Evolutionary conservation across 2,797 vertebrate species (phyloP).

Genomic region (Hippoglossus hippoglossus): DNA sequence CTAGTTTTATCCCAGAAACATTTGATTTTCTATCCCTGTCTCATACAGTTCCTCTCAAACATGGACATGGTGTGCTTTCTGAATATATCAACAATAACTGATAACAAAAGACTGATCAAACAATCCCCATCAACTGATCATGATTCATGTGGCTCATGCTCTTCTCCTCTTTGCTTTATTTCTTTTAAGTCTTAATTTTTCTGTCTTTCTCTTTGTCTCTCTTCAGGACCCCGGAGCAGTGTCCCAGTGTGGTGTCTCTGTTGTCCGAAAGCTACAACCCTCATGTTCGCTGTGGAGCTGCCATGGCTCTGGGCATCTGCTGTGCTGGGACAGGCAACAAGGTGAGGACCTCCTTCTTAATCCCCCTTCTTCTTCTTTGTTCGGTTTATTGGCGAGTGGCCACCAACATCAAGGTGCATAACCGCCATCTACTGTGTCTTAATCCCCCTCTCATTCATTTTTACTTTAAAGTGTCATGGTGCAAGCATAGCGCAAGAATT

Average conservation of each 20-base stretch:
- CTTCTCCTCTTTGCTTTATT: neutral
- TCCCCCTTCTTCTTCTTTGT: neutral
- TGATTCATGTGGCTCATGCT: neutral
- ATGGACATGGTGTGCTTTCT: neutral
- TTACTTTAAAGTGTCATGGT: neutral
- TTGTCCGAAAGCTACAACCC: constrained; percentile 99
- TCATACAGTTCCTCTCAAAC: neutral
- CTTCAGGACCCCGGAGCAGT: constrained; percentile 97
- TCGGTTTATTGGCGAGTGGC: too few relatives aligned
- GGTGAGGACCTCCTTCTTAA: constrained; percentile 74
- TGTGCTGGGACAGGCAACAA: constrained; percentile 98
- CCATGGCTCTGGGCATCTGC: constrained; percentile 99
- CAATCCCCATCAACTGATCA: neutral
- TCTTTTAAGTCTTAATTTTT: neutral
- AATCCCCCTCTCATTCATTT: neutral
- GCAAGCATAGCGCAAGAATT: neutral
- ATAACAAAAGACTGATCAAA: neutral
- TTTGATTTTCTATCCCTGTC: too few relatives aligned
- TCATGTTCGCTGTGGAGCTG: constrained; percentile 97
- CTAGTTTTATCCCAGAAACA: neutral
- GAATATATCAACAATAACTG: neutral
- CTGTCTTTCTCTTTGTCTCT: constrained; percentile 12
- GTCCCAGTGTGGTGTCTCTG: constrained; percentile 97
- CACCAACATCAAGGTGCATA: too few relatives aligned
- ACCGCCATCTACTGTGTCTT: too few relatives aligned